phyloP scores from a whole-genome alignment of 2,888 invertebrate species.

The Pteria penguin region DNA sequence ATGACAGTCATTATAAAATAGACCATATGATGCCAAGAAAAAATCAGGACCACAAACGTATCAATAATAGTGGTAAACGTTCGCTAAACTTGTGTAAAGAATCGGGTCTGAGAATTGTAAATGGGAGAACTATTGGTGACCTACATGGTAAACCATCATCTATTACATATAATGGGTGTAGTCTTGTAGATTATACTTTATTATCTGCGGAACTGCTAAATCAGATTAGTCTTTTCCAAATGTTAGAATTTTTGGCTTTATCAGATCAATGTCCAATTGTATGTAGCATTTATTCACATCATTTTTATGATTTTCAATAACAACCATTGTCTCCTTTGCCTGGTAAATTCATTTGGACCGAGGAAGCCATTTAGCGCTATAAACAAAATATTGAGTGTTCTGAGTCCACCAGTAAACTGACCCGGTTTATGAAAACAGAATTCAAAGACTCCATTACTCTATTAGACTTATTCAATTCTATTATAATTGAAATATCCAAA shows the following conservation, averaged over 20 bases:
- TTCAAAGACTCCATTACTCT: not conserved
- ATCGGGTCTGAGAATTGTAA: constrained; percentile 15
- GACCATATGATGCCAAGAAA: constrained; percentile 7
- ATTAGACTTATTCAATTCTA: constrained; percentile 9
- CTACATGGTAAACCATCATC: not conserved
- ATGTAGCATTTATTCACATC: not conserved
- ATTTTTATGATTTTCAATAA: not conserved
- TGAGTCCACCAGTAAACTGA: not conserved
- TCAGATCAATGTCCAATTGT: constrained; percentile 15
- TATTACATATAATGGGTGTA: constrained; percentile 5
- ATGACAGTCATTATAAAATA: not conserved
- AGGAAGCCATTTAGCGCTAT: not conserved
- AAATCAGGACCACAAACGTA: constrained; percentile 8
- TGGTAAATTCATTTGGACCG: constrained; percentile 6
- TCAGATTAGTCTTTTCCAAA: constrained; percentile 1
- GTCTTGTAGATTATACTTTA: constrained; percentile 15
- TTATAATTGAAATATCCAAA: constrained; percentile 4
- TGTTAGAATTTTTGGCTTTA: not conserved
- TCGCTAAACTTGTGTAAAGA: constrained; percentile 11
- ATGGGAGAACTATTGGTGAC: constrained; percentile 17
- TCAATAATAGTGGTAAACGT: constrained; percentile 13
- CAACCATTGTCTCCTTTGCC: not conserved
- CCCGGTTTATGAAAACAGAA: not conserved
- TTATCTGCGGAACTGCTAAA: constrained; percentile 3
- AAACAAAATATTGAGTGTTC: not conserved